Evolutionary conservation across 2,113 vertebrate species (phyloP).

Genomic region (Telmatochromis bifrenatus): DNA sequence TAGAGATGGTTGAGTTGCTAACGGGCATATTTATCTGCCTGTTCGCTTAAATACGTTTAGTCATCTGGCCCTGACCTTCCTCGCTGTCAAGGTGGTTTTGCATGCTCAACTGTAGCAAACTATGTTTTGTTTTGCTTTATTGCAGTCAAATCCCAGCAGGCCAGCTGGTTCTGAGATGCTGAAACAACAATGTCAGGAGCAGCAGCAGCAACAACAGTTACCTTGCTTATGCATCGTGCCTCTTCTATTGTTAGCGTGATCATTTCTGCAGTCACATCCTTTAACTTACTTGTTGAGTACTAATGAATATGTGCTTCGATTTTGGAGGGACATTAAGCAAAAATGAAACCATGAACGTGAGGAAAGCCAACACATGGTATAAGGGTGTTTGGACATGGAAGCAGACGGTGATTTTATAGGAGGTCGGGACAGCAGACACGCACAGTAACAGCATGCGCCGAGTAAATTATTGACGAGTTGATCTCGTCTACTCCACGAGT

Average conservation of each 20-base stretch:
- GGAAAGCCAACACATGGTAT: not conserved
- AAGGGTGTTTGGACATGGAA: not conserved
- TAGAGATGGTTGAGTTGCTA: not conserved
- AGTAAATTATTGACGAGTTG: constrained; percentile 31
- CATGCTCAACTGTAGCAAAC: not conserved
- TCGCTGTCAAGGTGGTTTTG: not conserved
- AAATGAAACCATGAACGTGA: not conserved
- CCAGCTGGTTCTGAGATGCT: not conserved
- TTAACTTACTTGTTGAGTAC: not conserved
- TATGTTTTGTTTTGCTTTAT: not conserved
- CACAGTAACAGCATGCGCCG: not conserved
- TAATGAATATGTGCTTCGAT: not conserved
- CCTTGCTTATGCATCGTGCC: not conserved
- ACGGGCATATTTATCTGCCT: not conserved
- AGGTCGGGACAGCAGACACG: not conserved
- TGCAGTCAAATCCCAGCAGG: not conserved
- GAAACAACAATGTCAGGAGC: not conserved
- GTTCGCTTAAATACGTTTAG: not conserved
- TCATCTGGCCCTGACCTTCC: constrained; percentile 1
- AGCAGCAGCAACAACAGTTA: not conserved
- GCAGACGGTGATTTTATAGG: not conserved
- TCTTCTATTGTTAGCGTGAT: not conserved
- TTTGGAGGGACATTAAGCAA: not conserved
- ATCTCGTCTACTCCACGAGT: not conserved
- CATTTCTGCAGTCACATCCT: not conserved